Evolutionary conservation across 2,797 vertebrate species (phyloP).

Genomic region (Chelmon rostratus): DNA sequence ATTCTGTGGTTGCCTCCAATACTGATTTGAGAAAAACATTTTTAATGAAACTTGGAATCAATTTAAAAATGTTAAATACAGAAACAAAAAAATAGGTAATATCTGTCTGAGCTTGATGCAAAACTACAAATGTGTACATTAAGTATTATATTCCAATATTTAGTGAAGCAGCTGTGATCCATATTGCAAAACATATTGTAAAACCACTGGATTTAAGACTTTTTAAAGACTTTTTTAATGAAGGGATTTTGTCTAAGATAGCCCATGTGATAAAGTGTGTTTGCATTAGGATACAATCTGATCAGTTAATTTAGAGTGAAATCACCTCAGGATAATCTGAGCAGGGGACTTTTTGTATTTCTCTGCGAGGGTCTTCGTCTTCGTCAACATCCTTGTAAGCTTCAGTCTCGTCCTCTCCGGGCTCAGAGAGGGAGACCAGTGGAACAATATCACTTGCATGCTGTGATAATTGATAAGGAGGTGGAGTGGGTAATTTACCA

Average conservation of each 20-base stretch:
- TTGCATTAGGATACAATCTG: not conserved
- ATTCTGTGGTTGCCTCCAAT: not conserved
- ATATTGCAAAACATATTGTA: not conserved
- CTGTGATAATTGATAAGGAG: no score
- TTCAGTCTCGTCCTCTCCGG: no score
- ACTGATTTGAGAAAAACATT: not conserved
- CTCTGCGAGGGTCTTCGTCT: constrained; percentile 87
- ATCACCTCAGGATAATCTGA: constrained; percentile 94
- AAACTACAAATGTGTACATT: not conserved
- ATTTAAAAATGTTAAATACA: no score
- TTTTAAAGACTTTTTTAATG: not conserved
- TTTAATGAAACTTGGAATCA: not conserved
- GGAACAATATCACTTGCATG: no score
- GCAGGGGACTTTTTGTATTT: constrained; percentile 92
- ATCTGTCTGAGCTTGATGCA: not conserved
- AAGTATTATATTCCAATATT: not conserved
- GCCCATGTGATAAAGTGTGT: not conserved
- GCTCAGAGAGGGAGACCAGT: no score
- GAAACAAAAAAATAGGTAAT: not conserved
- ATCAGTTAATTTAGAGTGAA: not conserved
- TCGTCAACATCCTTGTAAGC: no score
- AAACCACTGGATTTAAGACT: not conserved
- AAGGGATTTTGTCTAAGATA: not conserved
- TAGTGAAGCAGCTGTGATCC: not conserved
- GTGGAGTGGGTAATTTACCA: no score